Base-by-base conservation (phyloP, 2,797 vertebrate species). In the Notamacropus eugenii region DNA sequence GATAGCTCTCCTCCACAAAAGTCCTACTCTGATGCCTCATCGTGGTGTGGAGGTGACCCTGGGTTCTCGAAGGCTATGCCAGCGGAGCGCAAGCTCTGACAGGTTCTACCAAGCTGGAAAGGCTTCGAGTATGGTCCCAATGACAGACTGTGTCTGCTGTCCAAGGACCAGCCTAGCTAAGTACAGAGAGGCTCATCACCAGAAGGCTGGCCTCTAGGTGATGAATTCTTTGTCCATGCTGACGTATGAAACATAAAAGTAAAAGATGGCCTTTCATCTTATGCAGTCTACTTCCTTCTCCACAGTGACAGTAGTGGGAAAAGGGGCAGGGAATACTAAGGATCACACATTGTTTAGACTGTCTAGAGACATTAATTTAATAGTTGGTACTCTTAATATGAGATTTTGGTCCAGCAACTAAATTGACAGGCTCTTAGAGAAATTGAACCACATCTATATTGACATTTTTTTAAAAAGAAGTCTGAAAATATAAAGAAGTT, bases 81-180 rank as follows among this genome's bases (percentile, higher is more conserved):
- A 87, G 74, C 24, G 74, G 74, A 87, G 74, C 74, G 74, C 74
- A 87, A 87, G 74, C 74, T 87, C 74, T 87, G 74, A 87, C 74
- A 87, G 74, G 74, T 87, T 87, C 74, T 87, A 50, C 74, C 74
- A 87, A 87, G 74, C 74, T 87, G 74, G 74, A 87, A 87, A 87
- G 74, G 74, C 74, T 87, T 87, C 74, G 74, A 87, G 74, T 87
- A 87, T 87, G 74, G 74, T 87, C 74, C 74, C 74, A 87, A 87
- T 46, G 74, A 87, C 74, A 87, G 74, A 87, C 74, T 87, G 74
- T 87, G 74, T 87, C 74, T 87, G 74, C 74, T 87, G 74, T 87
- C 74, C 74, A 87, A 87, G 74, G 74, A 87, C 74, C 40, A 87
- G 40, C 74, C 74, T 87, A 87, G 74, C 74, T 87, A 87, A 87